phyloP scores from a whole-genome alignment of 2,888 invertebrate species.

The Parapristionchus giblindavisi region DNA sequence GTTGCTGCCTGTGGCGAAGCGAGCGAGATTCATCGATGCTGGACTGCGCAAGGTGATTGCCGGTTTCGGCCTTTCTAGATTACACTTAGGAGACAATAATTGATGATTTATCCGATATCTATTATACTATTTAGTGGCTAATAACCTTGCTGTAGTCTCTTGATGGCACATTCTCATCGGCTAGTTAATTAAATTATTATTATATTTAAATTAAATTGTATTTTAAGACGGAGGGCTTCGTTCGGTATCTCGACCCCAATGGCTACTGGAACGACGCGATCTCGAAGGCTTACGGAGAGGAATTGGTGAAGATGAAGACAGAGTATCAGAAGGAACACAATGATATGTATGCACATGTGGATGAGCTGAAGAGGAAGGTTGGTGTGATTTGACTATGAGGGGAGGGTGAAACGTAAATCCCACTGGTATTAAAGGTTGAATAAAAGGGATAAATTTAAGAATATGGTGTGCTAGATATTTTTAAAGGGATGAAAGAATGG shows the following conservation, averaged over 20 bases:
- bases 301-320: slow-evolving; percentile 28
- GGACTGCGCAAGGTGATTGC: too few relatives aligned
- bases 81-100: not conserved
- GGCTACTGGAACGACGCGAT: slow-evolving; percentile 52
- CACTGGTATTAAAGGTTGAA: too few relatives aligned
- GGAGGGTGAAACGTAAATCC: too few relatives aligned
- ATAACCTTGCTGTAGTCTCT: not conserved
- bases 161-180: not conserved
- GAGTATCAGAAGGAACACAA: not conserved
- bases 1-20: slow-evolving; percentile 50
- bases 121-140: not conserved
- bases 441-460: too few relatives aligned
- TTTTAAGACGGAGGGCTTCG: slow-evolving; percentile 50
- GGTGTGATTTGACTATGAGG: not conserved
- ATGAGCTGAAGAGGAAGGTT: not conserved
- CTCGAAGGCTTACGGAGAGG: slow-evolving; percentile 51
- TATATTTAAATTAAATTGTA: not conserved
- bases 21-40: slow-evolving; percentile 58
- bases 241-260: slow-evolving; percentile 48
- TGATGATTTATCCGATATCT: not conserved
- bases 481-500: too few relatives aligned
- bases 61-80: not conserved
- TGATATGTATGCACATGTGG: not conserved
- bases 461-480: too few relatives aligned
- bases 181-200: not conserved